Evolutionary conservation across 2,113 vertebrate species (phyloP), one percentile per base, ranked within the genome.

Genomic region (Pycnonotus jocosus): DNA sequence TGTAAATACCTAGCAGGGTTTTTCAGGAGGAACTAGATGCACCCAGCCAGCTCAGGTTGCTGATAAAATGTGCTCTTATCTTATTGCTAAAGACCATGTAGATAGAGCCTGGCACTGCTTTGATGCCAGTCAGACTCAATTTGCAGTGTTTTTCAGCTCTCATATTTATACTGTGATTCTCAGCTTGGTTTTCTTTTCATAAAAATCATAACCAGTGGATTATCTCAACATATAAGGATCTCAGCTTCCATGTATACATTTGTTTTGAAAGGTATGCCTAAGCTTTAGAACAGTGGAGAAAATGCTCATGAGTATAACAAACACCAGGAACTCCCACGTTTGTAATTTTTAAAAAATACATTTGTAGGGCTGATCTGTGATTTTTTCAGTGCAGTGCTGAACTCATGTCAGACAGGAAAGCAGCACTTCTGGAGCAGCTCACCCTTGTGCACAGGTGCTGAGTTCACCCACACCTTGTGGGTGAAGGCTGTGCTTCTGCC

Each of bases 21-120:
- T 95, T 71, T 1, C 3, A 73, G 51, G 35, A 86, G 33, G 84
- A 91, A 78, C 42, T 15, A 53, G 37, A 54, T 81, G 64, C 37
- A 91, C 54, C 64, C 72, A 94, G 84, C 51, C 65, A 85, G 61
- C 84, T 71, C 56, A 78, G 87, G 81, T 1, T 56, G 44, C 44
- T 84, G 93, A 91, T 91, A 96, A 94, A 91, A 78, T 2, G 30
- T 54, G 13, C 47, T 89, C 66, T 93, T 94, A 90, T 88, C 93
- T 90, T 82, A 54, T 42, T 2, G 7, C 74, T 88, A 83, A 95
- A 90, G 74, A 92, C 82, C 45, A 65, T 4, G 37, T 33, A 92
- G 92, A 88, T 62, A 91, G 38, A 92, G 85, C 18, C 62, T 33
- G 54, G 54, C 62, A 90, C n/a, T 65, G 58, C 68, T 94, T 86